Evolutionary conservation across 2,113 vertebrate species (phyloP).

Genomic region (Alouatta palliata): DNA sequence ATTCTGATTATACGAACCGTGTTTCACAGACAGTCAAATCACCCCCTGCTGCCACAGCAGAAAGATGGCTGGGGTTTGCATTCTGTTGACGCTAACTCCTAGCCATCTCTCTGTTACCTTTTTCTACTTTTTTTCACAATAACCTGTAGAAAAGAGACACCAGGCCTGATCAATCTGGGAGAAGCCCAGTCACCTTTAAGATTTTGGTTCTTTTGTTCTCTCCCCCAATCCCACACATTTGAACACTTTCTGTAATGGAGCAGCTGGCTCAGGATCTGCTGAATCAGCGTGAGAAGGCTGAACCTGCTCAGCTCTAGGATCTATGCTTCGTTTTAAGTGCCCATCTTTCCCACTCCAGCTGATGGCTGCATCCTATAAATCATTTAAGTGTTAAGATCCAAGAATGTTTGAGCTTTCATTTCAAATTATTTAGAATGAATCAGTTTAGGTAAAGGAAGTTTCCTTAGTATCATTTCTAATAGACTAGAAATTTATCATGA

Average conservation of each 20-base stretch:
- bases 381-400: slow-evolving; percentile 43
- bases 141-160: neutral
- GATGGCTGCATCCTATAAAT: neutral
- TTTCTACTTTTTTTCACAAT: neutral
- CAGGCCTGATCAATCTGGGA: neutral
- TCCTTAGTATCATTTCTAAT: neutral
- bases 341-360: neutral
- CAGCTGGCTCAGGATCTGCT: neutral
- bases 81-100: neutral
- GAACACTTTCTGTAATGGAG: neutral
- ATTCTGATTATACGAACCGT: neutral
- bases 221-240: neutral
- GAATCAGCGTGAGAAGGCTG: neutral
- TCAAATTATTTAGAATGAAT: slow-evolving; percentile 36
- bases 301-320: neutral
- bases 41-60: neutral
- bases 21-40: neutral
- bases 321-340: neutral
- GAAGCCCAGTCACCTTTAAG: neutral
- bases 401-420: neutral
- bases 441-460: slow-evolving; percentile 36
- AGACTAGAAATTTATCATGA: neutral
- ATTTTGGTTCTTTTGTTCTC: neutral
- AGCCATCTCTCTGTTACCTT: neutral
- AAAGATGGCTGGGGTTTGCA: neutral